These are phyloP conservation scores for Gnathonemus longibarbis DNA, from an alignment of 2,113 vertebrate genomes.

Conservation along the genomic window DNA sequence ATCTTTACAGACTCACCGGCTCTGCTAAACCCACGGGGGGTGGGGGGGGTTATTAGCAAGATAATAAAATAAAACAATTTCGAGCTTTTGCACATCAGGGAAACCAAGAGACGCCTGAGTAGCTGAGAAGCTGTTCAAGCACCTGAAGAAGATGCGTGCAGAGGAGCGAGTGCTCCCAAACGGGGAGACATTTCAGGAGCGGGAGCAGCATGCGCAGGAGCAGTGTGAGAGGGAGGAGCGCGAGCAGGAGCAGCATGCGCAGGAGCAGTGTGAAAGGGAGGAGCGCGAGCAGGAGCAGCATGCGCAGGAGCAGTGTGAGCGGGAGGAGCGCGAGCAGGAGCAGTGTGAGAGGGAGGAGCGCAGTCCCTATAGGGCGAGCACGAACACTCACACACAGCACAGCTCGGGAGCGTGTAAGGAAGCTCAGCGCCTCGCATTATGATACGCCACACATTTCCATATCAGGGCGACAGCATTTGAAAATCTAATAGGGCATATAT, in stretches of 20 bases:
- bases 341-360: neutral
- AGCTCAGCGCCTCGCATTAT: constrained; percentile 25
- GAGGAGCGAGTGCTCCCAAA: neutral
- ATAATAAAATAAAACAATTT: neutral
- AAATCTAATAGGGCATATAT: constrained; percentile 47
- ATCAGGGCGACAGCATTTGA: constrained; percentile 37
- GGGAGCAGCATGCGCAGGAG: neutral
- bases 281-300: neutral
- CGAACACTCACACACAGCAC: neutral
- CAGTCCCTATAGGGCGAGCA: neutral
- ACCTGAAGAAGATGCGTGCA: neutral
- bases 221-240: too few relatives aligned
- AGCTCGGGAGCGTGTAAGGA: neutral
- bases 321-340: neutral
- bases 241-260: neutral
- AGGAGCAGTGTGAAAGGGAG: neutral
- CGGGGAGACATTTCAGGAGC: neutral
- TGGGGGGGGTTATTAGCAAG: neutral
- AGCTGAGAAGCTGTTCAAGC: neutral
- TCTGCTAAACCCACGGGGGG: neutral
- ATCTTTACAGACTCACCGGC: neutral
- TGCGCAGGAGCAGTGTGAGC: too few relatives aligned
- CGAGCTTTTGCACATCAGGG: neutral
- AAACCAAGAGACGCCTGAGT: neutral
- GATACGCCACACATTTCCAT: constrained; percentile 38